These are phyloP conservation scores for Synanthedon formicaeformis DNA, from an alignment of 2,888 invertebrate genomes.

Conservation along the genomic window DNA sequence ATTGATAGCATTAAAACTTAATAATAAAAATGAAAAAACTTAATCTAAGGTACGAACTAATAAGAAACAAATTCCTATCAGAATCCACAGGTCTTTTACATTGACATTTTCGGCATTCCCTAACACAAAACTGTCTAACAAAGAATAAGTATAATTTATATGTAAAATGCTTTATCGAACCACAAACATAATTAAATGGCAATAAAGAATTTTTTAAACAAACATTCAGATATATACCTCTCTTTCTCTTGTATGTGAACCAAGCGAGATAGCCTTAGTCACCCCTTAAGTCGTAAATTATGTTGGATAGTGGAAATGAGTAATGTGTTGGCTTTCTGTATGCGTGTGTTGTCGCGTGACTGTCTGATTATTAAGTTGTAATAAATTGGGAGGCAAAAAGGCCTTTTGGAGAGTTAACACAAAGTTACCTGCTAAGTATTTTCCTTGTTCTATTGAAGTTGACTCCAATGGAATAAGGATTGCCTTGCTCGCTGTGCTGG, in stretches of 20 bases:
- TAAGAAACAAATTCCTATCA: conserved; percentile 12
- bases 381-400: conserved; percentile 53
- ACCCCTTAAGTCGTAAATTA: conserved; percentile 59
- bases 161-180: conserved; percentile 5
- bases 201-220: conserved; percentile 53
- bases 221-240: conserved; percentile 27
- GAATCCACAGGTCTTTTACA: conserved; percentile 10
- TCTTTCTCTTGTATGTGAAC: conserved; percentile 14
- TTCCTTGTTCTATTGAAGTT: not conserved
- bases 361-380: conserved; percentile 60
- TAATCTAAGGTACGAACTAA: conserved; percentile 3
- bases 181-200: conserved; percentile 50
- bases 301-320: conserved; percentile 31
- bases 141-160: conserved; percentile 1
- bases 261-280: conserved; percentile 27
- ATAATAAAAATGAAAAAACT: too few relatives aligned
- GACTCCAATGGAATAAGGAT: too few relatives aligned
- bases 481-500: too few relatives aligned
- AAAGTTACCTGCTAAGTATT: not conserved
- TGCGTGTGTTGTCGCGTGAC: conserved; percentile 50
- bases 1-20: too few relatives aligned
- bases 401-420: conserved; percentile 25
- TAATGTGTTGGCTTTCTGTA: conserved; percentile 51
- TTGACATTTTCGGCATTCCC: conserved; percentile 21
- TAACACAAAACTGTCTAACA: not conserved